Base-by-base conservation (phyloP, 2,797 vertebrate genomes). In the Pteropus rufus region DNA sequence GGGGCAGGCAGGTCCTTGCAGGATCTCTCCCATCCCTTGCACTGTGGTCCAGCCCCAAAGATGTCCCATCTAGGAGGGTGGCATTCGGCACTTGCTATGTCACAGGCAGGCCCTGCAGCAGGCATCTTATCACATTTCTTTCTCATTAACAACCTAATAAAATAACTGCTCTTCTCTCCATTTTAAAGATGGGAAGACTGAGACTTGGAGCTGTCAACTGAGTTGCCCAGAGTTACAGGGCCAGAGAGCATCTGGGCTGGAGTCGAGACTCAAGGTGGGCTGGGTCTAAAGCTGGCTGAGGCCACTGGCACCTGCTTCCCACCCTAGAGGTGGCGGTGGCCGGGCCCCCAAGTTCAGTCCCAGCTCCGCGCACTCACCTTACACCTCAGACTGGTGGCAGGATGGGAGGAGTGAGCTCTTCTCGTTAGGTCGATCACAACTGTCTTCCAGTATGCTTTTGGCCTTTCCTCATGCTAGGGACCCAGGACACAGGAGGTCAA, bases 21-120 rank as follows among this genome's bases (percentile, higher is more conserved):
- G 90, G 36, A 26, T n/a, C 34, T 31, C n/a, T 14, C 49, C 26
- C 19, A 0, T 44, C 67, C 67, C 23, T 26, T 1, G 3, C 3
- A 0, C 62, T 69, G 34, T 19, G 44, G 41, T 36, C 83, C 3
- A 4, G 18, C 49, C 26, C 82, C 29, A n/a, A 49, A 60, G 69
- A 31, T 31, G 15, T 41, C n/a, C 8, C 44, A 2, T 10, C n/a
- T 7, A 36, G 29, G 18, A 4, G 3, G 36, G 49, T 1, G 3
- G 21, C 2, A 0, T 46, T 21, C 19, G 73, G 41, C 34, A 23
- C 29, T 23, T 1, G 4, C 21, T 31, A 0, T 69, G 56, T 72
- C 9, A 31, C 62, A n/a, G 7, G 49, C 14, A 31, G 9, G 62
- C 34, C 52, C 29, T 31, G 31, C n/a, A 60, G 34, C 36, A 26